A percentile compares a stretch with the other conserved stretches of the same genome.
Evolutionary conservation across 2,888 invertebrate species (phyloP).

Genomic region (Thecophora atra): DNA sequence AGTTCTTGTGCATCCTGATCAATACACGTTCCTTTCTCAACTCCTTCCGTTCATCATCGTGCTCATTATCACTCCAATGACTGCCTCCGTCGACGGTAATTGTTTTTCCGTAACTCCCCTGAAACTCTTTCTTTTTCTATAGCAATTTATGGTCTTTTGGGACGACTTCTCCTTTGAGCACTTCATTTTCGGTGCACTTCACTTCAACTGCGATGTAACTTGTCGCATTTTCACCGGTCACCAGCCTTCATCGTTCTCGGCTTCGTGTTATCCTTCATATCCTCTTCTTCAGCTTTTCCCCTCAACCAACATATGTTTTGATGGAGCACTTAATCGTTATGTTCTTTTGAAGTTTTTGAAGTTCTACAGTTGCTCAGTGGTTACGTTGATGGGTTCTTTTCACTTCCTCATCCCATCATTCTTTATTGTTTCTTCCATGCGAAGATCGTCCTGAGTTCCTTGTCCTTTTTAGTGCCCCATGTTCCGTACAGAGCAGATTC

Average conservation of each 20-base stretch:
- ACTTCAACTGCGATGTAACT: background rate
- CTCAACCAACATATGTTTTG: background rate
- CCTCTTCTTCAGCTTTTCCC: no score
- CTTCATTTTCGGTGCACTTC: constrained; percentile 2
- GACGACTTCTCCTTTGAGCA: background rate
- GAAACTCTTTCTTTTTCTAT: no score
- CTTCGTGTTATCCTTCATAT: background rate
- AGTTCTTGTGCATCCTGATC: background rate
- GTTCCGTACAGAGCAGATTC: background rate
- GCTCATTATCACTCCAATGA: background rate
- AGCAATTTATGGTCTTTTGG: background rate
- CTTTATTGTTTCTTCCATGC: no score
- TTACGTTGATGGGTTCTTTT: constrained; percentile 26
- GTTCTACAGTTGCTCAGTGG: constrained; percentile 30
- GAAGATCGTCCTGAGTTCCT: no score
- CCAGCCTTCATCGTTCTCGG: background rate
- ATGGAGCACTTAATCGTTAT: background rate
- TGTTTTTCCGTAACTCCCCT: no score
- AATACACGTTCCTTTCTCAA: background rate
- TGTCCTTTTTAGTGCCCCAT: constrained; percentile 8
- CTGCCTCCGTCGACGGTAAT: no score
- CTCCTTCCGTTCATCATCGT: background rate
- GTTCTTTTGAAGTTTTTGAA: constrained; percentile 7
- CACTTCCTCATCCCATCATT: no score
- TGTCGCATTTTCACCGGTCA: background rate